Base-by-base conservation (phyloP, 2,888 invertebrate genomes). In the Cheilosia urbana region DNA sequence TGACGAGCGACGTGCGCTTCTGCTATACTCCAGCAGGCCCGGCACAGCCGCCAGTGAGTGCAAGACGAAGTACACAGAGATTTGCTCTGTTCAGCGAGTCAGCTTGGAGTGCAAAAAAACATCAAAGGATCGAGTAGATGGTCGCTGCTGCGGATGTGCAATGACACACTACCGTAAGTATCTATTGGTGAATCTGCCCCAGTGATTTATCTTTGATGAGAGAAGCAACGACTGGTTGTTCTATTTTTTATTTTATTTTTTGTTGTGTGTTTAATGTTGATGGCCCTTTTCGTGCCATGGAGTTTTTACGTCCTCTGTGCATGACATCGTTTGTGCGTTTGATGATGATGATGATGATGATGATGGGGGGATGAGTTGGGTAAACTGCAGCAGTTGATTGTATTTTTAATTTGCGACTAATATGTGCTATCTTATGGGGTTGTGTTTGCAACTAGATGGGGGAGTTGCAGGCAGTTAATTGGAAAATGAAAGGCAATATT, bases 171-270 rank as follows among this genome's bases (percentile, higher is more conserved):
- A 51, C 80, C 53, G 53, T 71, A 71, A 75, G 80, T 63, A 76
- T 85, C 80, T 85, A 80, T 76, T 47, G 71, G 76, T 47, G 49
- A 66, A 75, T 80, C 69, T 75, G 80, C 84, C 57, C 80, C 60
- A 66, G 75, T 80, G 84, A 85, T 80, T 85, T 80, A 85, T 85
- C 76, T 85, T 66, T 85, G 84, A 80, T 71, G 80, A 80, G 71
- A 58, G 34, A 51, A 69, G 63, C 62, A 68, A 24, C 15, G 51
- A 24, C 21, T 78, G 71, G 51, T 45, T 79, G 75, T 34, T 80
- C 79, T 30, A 75, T 84, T 84, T 80, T 68, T 47, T 72, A 69
- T 63, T 73, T 73, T 13, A 2, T 34, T 2, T 13, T 37, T 37
- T 37, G 1, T 37, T 37, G 11, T 13, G 3, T 11, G 11, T 37